A percentile compares a stretch with the other conserved stretches of the same genome.
Conservation (phyloP, 2,797 vertebrate genomes). For the Pantherophis alleghaniensis region DNA sequence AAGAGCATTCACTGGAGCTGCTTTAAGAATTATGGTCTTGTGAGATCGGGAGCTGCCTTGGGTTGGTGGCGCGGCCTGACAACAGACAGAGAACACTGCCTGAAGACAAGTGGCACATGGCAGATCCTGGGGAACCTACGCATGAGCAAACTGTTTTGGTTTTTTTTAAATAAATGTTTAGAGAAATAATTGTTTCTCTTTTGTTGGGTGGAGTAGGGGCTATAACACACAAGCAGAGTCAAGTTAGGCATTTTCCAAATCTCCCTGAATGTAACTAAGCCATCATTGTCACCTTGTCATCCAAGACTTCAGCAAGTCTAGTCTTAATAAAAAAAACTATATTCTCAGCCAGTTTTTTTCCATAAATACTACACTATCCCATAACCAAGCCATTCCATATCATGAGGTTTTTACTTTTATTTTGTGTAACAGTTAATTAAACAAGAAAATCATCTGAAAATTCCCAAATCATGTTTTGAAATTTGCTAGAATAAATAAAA, state of each 20-base stretch:
- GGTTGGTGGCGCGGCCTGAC: background rate
- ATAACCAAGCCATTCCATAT: background rate
- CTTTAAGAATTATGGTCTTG: background rate
- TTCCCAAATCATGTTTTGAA: background rate
- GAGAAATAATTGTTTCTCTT: background rate
- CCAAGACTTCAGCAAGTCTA: background rate
- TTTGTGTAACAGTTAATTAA: background rate
- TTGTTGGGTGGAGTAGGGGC: background rate
- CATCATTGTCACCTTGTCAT: background rate
- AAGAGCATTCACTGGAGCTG: background rate
- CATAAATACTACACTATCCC: background rate
- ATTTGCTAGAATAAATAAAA: background rate
- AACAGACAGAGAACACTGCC: background rate
- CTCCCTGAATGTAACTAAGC: background rate
- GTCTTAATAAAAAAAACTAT: background rate
- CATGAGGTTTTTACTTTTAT: background rate
- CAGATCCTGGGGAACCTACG: background rate
- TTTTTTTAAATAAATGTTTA: background rate
- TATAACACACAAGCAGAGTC: background rate
- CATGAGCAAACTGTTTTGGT: background rate
- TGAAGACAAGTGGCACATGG: background rate
- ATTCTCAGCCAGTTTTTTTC: background rate
- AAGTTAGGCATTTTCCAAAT: background rate
- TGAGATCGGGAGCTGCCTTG: background rate
- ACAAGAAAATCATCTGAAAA: background rate